These are phyloP conservation scores for Porphyrio hochstetteri DNA, from an alignment of 2,113 vertebrate genomes.

Conservation along the genomic window DNA sequence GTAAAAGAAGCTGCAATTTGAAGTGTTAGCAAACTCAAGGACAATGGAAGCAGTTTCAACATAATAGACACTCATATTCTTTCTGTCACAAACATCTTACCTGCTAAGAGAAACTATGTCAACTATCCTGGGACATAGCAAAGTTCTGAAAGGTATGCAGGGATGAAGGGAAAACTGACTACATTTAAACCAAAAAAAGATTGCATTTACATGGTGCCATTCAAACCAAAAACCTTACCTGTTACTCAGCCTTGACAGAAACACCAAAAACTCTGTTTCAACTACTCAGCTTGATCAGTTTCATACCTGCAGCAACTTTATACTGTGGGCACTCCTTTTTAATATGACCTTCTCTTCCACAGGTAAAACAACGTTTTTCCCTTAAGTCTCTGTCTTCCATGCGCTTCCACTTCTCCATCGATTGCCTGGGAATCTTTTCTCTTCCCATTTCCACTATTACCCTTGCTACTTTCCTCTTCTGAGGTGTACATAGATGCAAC, in stretches of 20 bases:
- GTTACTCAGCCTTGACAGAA: not conserved
- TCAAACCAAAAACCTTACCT: not conserved
- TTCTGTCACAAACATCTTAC: not conserved
- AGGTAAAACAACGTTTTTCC: conserved; percentile 89
- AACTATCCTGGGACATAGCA: not conserved
- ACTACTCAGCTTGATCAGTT: not conserved
- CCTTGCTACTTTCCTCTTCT: conserved; percentile 57
- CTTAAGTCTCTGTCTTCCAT: conserved; percentile 79
- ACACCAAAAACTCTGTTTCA: not conserved
- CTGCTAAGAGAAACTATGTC: not conserved
- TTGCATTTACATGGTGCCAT: not conserved
- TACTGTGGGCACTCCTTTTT: conserved; percentile 90
- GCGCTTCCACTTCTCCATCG: conserved; percentile 82
- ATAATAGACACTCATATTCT: not conserved
- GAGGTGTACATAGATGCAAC: not conserved
- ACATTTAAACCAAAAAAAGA: not conserved
- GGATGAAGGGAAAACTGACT: not conserved
- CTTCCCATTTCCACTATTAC: conserved; percentile 62
- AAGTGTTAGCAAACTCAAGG: not conserved
- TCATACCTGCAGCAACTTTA: conserved; percentile 83
- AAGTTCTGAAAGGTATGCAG: not conserved
- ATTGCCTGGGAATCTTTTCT: conserved; percentile 74
- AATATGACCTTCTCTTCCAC: conserved; percentile 88
- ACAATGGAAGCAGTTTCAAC: not conserved
- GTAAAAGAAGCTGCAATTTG: not conserved